Percentiles rank a stretch among this genome's conserved stretches.
These are phyloP conservation scores for Chlorops oryzae DNA, from an alignment of 1,140 invertebrate species.

Conservation along the genomic window DNA sequence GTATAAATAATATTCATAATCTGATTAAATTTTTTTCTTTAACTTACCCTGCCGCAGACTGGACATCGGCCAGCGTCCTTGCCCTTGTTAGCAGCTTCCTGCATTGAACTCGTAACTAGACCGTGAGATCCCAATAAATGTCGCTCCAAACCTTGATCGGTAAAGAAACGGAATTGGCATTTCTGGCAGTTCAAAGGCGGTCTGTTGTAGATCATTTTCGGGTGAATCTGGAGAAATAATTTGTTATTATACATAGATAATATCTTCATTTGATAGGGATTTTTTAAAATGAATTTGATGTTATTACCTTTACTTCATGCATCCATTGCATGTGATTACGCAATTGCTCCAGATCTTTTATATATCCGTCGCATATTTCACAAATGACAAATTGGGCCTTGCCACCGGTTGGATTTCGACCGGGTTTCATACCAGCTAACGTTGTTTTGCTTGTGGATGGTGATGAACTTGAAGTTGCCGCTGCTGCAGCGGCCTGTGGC, in stretches of 20 bases:
- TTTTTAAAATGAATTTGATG: background rate
- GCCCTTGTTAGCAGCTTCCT: slow-evolving; percentile 89
- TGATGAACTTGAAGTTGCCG: too few relatives aligned
- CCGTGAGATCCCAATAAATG: slow-evolving; percentile 90
- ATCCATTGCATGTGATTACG: slow-evolving; percentile 95
- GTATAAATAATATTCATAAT: background rate
- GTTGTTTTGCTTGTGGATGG: slow-evolving; percentile 49
- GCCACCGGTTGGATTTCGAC: slow-evolving; percentile 39
- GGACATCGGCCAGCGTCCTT: slow-evolving; percentile 91
- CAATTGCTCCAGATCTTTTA: slow-evolving; percentile 87
- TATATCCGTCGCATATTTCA: slow-evolving; percentile 92
- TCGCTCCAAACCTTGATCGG: slow-evolving; percentile 77
- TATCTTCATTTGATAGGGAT: background rate
- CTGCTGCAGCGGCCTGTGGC: slow-evolving; percentile 34
- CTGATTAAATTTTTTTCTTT: background rate
- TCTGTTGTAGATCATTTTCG: slow-evolving; percentile 91
- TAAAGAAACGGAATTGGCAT: slow-evolving; percentile 78
- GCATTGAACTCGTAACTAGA: slow-evolving; percentile 91
- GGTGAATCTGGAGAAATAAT: slow-evolving; percentile 62
- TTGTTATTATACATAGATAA: background rate
- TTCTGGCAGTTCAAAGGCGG: slow-evolving; percentile 93
- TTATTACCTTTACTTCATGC: slow-evolving; percentile 75
- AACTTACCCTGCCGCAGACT: slow-evolving; percentile 78
- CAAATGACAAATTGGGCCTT: slow-evolving; percentile 87
- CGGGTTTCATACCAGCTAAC: slow-evolving; percentile 51